Percentiles rank a stretch among this genome's conserved stretches.
These are phyloP conservation scores for Geothlypis trichas DNA, from an alignment of 2,113 vertebrate species.

Conservation along the genomic window DNA sequence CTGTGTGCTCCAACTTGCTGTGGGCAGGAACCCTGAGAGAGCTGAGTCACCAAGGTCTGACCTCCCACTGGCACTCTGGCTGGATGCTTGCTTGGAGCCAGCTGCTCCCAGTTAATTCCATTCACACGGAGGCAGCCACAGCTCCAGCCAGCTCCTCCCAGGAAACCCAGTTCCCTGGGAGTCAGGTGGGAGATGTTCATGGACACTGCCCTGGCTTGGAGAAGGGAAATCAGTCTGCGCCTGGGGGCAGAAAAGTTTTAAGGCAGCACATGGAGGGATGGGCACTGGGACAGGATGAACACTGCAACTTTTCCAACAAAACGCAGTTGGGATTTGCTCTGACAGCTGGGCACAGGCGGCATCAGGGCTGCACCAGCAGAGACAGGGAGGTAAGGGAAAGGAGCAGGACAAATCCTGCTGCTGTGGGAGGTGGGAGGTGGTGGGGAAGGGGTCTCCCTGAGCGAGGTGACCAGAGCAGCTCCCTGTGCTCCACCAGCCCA, in stretches of 20 bases:
- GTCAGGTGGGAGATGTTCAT: neutral
- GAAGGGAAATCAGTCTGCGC: neutral
- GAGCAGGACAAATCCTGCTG: neutral
- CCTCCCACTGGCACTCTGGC: neutral
- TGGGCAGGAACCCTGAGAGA: neutral
- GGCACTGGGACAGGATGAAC: neutral
- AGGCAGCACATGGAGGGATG: neutral
- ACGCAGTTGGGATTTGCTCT: neutral
- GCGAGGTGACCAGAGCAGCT: neutral
- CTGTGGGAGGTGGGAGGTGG: neutral
- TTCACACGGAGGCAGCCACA: neutral
- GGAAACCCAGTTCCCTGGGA: neutral
- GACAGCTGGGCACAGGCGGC: neutral
- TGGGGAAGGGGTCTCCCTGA: rapidly evolving
- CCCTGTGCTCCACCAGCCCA: neutral
- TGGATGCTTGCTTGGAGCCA: neutral
- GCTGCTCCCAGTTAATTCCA: neutral
- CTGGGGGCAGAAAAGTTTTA: neutral
- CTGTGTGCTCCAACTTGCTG: neutral
- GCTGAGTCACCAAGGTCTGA: neutral
- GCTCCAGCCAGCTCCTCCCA: neutral
- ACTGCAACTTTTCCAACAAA: neutral
- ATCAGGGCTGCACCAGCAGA: rapidly evolving
- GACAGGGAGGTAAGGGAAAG: rapidly evolving
- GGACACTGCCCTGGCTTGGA: neutral